Evolutionary conservation across 1,140 invertebrate genomes (phyloP).

Genomic region (Apis cerana): DNA sequence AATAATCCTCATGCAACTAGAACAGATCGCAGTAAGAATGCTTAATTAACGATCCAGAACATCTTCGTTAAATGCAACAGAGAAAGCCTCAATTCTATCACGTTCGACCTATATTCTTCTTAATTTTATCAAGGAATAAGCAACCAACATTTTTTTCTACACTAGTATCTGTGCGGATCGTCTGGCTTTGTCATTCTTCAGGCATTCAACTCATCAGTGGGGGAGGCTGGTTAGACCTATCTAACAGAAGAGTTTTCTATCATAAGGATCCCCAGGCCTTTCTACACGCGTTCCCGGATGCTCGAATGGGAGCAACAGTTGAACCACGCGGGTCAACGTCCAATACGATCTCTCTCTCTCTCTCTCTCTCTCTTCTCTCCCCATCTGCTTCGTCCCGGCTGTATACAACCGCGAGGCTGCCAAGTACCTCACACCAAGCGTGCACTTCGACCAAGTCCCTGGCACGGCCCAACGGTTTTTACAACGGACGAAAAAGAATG

Average conservation of each 20-base stretch:
- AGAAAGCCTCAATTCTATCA: neutral
- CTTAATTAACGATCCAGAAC: slow-evolving; percentile 12
- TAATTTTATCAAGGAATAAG: slow-evolving; percentile 1
- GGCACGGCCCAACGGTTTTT: slow-evolving; percentile 50
- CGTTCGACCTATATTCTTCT: slow-evolving; percentile 29
- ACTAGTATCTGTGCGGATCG: neutral
- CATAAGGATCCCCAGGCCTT: slow-evolving; percentile 52
- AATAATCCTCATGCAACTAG: neutral
- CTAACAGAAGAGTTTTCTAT: slow-evolving; percentile 51
- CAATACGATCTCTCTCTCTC: slow-evolving; percentile 50
- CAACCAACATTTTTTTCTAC: neutral
- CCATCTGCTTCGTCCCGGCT: slow-evolving; percentile 34
- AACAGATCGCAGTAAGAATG: slow-evolving; percentile 6
- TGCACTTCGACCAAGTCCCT: slow-evolving; percentile 48
- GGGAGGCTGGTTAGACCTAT: neutral
- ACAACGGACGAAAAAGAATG: slow-evolving; percentile 17
- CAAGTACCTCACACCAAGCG: slow-evolving; percentile 54
- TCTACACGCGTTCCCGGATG: slow-evolving; percentile 56
- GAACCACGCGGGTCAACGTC: slow-evolving; percentile 65
- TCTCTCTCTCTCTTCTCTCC: slow-evolving; percentile 17
- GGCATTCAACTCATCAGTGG: neutral
- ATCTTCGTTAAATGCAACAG: neutral
- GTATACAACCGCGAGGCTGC: slow-evolving; percentile 49
- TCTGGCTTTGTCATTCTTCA: neutral
- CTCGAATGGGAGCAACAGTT: slow-evolving; percentile 67